These are phyloP conservation scores for Apamea epomidion DNA, from an alignment of 2,888 invertebrate species.

Conservation along the genomic window DNA sequence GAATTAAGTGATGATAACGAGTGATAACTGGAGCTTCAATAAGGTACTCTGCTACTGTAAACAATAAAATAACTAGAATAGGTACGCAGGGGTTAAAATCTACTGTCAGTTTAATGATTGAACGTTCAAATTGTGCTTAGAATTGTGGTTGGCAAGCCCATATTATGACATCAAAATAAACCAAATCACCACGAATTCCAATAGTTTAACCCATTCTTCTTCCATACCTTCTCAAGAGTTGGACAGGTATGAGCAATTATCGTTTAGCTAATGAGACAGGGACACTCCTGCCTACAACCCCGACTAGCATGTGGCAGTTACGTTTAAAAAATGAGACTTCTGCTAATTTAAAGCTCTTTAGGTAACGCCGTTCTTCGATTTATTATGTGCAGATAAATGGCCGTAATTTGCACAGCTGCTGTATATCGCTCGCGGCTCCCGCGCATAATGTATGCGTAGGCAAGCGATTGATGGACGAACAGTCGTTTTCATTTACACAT, in stretches of 20 bases:
- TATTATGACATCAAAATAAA: neutral
- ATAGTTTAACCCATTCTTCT: too few relatives aligned
- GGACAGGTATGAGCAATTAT: neutral
- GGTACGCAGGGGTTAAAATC: neutral
- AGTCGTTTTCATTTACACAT: conserved; percentile 49
- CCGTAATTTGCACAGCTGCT: conserved; percentile 61
- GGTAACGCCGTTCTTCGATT: conserved; percentile 50
- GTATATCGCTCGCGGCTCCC: conserved; percentile 31
- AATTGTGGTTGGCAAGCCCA: neutral
- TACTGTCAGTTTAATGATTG: neutral
- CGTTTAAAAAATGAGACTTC: conserved; percentile 29
- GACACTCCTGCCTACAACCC: neutral
- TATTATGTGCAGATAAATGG: conserved; percentile 57
- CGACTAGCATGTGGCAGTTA: neutral
- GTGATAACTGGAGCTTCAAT: neutral
- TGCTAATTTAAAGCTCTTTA: conserved; percentile 30
- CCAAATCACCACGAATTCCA: neutral
- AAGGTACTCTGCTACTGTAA: neutral
- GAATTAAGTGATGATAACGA: conserved; percentile 1
- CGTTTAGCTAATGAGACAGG: conserved; percentile 13
- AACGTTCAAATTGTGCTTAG: neutral
- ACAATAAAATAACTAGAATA: neutral
- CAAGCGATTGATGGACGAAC: conserved; percentile 38
- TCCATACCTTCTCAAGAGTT: too few relatives aligned
- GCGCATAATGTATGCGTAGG: conserved; percentile 40